Evolutionary conservation across 2,888 invertebrate species (phyloP).

Genomic region (Cephus nigrinus): DNA sequence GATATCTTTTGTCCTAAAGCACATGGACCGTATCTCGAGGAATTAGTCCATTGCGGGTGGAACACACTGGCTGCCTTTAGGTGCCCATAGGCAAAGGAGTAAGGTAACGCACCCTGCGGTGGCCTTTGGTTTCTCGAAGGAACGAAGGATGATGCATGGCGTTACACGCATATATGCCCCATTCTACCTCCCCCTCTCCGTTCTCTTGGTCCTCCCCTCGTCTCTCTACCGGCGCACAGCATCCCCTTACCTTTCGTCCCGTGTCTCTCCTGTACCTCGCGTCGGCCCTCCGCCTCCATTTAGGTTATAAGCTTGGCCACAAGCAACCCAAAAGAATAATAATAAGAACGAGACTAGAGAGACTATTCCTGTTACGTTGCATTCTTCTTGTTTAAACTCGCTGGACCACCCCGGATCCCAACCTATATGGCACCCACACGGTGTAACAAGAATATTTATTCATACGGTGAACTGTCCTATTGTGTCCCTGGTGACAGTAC

Average conservation of each 20-base stretch:
- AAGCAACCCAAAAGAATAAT: conserved; percentile 54
- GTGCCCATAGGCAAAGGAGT: conserved; percentile 53
- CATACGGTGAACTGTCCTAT: conserved; percentile 24
- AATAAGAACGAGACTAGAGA: conserved; percentile 56
- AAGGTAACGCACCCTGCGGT: conserved; percentile 63
- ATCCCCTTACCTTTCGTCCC: conserved; percentile 25
- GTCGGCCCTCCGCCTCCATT: conserved; percentile 46
- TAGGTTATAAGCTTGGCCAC: conserved; percentile 45
- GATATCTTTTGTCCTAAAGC: not conserved
- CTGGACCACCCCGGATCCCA: conserved; percentile 62
- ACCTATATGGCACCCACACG: conserved; percentile 53
- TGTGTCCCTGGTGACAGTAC: not conserved
- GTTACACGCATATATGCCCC: conserved; percentile 59
- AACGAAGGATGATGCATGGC: conserved; percentile 65
- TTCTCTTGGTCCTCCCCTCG: conserved; percentile 11
- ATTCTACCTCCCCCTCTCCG: conserved; percentile 22
- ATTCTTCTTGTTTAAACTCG: conserved; percentile 62
- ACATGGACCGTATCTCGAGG: not conserved
- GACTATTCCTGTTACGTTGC: conserved; percentile 64
- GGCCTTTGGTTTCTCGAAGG: conserved; percentile 62
- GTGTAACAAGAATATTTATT: conserved; percentile 44
- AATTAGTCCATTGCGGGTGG: conserved; percentile 13
- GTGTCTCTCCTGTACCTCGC: conserved; percentile 33
- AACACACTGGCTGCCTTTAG: conserved; percentile 25
- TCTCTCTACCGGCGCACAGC: conserved; percentile 8